Conservation (phyloP, 2,797 vertebrate genomes). For the Acomys russatus region DNA sequence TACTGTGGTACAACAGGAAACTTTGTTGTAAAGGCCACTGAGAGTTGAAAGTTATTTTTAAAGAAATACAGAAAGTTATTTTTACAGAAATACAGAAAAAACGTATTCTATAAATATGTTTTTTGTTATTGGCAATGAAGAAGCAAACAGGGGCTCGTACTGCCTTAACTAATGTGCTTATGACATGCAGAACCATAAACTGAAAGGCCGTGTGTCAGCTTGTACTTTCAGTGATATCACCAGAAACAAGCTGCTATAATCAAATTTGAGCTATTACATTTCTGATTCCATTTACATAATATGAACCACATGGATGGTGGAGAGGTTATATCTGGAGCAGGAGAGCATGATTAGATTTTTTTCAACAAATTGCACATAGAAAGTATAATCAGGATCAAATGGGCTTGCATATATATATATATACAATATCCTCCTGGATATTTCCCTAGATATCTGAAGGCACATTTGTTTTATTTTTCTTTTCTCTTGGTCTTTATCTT, state of each 20-base stretch:
- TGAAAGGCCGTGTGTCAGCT: constrained; percentile 45
- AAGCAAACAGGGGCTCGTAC: neutral
- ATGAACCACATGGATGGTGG: constrained; percentile 62
- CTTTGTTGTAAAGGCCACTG: neutral
- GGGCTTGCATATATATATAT: neutral
- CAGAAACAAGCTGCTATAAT: constrained; percentile 51
- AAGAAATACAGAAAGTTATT: neutral
- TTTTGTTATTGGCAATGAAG: neutral
- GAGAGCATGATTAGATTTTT: constrained; percentile 75
- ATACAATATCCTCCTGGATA: neutral
- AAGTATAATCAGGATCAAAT: constrained; percentile 64
- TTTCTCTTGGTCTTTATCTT: neutral
- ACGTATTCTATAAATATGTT: neutral
- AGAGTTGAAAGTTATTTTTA: neutral
- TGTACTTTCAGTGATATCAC: constrained; percentile 63
- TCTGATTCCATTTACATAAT: constrained; percentile 81
- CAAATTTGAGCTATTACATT: constrained; percentile 76
- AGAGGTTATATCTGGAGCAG: constrained; percentile 73
- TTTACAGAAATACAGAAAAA: neutral
- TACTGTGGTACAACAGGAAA: too few species aligned
- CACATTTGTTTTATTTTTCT: neutral
- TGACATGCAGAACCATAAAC: constrained; percentile 41
- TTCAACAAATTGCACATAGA: constrained; percentile 61
- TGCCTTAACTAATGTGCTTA: constrained; percentile 48
- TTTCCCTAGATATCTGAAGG: neutral